phyloP scores from a whole-genome alignment of 2,113 vertebrate species.

The Myanophis thanlyinensis region DNA sequence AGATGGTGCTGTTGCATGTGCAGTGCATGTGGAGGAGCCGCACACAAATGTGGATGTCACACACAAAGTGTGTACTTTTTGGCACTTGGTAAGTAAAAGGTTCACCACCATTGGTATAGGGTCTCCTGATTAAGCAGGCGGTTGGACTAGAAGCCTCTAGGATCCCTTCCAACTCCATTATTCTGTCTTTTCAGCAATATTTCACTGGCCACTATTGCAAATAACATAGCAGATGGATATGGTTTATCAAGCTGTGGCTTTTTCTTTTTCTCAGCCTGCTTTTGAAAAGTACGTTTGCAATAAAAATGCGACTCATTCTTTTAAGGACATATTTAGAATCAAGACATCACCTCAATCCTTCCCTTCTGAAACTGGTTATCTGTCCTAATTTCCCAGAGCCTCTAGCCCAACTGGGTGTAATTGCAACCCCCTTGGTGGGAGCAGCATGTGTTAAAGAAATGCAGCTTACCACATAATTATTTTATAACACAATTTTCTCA shows the following conservation, averaged over 20 bases:
- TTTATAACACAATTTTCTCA: constrained; percentile 15
- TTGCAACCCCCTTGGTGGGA: neutral
- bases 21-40: no score
- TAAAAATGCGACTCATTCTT: neutral
- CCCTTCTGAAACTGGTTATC: neutral
- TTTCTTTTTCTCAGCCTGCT: neutral
- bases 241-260: neutral
- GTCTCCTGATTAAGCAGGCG: neutral
- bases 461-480: constrained; percentile 6
- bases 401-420: constrained; percentile 9
- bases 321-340: neutral
- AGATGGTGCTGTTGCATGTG: no score
- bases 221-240: neutral
- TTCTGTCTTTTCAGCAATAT: neutral
- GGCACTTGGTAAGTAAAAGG: no score
- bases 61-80: no score
- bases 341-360: neutral
- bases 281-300: neutral
- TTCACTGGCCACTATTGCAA: neutral
- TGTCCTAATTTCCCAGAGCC: constrained; percentile 4
- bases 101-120: no score
- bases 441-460: constrained; percentile 17
- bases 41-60: no score
- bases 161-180: neutral
- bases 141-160: neutral